Evolutionary conservation across 2,888 invertebrate species (phyloP), one percentile per base, ranked within the genome.

Genomic region (Latrodectus elegans): DNA sequence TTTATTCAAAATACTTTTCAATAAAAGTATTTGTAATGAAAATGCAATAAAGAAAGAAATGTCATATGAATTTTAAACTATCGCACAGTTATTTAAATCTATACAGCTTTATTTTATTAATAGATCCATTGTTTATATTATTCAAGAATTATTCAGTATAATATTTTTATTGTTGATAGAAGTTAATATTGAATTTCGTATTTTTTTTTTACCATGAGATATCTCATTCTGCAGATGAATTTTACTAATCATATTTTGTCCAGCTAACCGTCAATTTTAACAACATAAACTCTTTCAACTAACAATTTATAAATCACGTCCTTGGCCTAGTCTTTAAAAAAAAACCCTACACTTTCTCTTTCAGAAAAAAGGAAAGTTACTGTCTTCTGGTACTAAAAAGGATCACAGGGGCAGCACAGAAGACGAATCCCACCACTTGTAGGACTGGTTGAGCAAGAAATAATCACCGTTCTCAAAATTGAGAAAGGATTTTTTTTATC

Each of bases 261-360:
- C 60, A 11, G 14, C 60, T 60, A 60, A 60, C 60, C 12, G 15
- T 15, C 14, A 15, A 60, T 60, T 60, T 15, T 60, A 60, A 60
- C n/a, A 15, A 15, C 60, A 9, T 60, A n/a, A 15, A 6, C 11
- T n/a, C 12, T n/a, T 60, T 10, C 60, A 12, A 60, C 6, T 15
- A 60, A n/a, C 60, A 15, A 12, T 60, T 60, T 15, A 60, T 4
- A 60, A 60, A 55, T 51, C n/a, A 60, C 38, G 79, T 38, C 84
- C 79, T 84, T 84, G 84, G 84, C 84, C 84, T 74, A 84, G 84
- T 84, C 73, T 73, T 78, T 49, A 15, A 17, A 60, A 53, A 17
- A 60, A 53, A 67, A 71, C 77, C 84, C 77, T 49, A 84, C 67
- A 72, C 77, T 77, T 65, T 77, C 72, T 72, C 71, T 78, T 65